Percentiles rank a stretch among this genome's conserved stretches.
Evolutionary conservation across 1,140 invertebrate species (phyloP).

Genomic region (Diachasma alloeum): DNA sequence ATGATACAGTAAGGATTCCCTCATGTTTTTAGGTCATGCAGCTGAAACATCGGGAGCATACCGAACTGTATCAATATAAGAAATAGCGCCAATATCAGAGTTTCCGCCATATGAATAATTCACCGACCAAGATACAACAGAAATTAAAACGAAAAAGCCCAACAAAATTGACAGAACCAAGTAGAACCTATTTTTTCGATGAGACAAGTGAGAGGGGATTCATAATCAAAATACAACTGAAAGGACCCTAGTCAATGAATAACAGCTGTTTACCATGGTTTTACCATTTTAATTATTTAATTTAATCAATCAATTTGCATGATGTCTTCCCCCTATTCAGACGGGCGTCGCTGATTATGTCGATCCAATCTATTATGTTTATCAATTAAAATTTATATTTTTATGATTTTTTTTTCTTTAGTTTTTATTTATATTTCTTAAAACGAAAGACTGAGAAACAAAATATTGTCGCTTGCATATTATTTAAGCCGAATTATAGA

Average conservation of each 20-base stretch:
- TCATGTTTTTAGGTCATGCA: background rate
- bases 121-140: background rate
- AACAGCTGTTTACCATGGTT: background rate
- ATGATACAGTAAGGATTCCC: background rate
- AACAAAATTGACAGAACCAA: background rate
- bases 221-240: slow-evolving; percentile 2
- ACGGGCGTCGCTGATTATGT: background rate
- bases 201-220: background rate
- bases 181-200: background rate
- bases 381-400: background rate
- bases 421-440: slow-evolving; percentile 8
- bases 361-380: background rate
- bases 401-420: background rate
- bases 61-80: slow-evolving; percentile 20
- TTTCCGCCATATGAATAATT: background rate
- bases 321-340: background rate
- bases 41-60: background rate
- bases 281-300: background rate
- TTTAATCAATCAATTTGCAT: background rate
- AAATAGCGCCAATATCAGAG: background rate
- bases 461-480: background rate
- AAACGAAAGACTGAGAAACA: slow-evolving; percentile 24
- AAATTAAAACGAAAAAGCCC: background rate
- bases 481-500: background rate
- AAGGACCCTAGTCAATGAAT: background rate